phyloP scores from a whole-genome alignment of 2,113 vertebrate species.

The Petrocephalus microphthalmus region DNA sequence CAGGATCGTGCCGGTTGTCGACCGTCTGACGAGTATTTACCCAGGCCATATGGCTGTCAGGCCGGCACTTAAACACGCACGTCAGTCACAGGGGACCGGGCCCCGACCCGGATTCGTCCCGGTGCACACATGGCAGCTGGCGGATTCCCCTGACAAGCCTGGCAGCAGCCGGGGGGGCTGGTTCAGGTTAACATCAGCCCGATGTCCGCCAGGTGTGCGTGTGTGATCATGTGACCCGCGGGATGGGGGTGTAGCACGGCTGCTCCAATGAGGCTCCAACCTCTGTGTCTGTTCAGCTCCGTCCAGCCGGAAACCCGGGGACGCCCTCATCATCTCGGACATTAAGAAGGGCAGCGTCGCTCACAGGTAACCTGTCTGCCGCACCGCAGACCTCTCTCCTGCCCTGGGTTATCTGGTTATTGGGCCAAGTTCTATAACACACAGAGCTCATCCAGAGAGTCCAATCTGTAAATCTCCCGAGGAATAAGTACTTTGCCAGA shows the following conservation, averaged over 20 bases:
- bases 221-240: neutral
- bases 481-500: neutral
- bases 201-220: neutral
- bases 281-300: conserved; percentile 64
- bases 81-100: neutral
- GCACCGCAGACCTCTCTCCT: neutral
- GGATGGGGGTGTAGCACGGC: neutral
- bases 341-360: conserved; percentile 98
- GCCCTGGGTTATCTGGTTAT: neutral
- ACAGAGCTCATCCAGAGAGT: neutral
- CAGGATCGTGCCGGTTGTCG: neutral
- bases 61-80: neutral
- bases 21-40: neutral
- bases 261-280: neutral
- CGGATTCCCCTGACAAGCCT: neutral
- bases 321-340: conserved; percentile 95
- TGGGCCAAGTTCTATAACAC: neutral
- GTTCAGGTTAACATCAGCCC: neutral
- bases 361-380: conserved; percentile 77
- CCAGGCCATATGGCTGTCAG: neutral
- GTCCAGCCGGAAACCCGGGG: conserved; percentile 87
- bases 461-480: neutral
- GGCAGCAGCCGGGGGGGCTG: neutral
- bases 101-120: neutral
- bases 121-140: neutral